Percentiles rank a stretch among this genome's conserved stretches.
Conservation (phyloP, 2,113 vertebrate species). For the Nerophis ophidion region DNA sequence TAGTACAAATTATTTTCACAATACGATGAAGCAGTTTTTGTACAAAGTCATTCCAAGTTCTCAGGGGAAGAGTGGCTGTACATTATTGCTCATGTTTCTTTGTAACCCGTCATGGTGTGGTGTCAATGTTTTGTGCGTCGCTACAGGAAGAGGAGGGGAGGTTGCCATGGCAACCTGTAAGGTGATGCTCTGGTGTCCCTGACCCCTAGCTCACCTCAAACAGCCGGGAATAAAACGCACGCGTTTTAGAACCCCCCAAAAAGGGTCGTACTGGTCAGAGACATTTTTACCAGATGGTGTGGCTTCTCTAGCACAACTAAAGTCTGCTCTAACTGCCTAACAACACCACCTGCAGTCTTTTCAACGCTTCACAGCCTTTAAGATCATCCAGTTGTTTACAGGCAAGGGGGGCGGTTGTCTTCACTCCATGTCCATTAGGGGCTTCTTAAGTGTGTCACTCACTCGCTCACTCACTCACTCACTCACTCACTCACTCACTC, state of each 20-base stretch:
- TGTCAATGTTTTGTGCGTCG: constrained; percentile 46
- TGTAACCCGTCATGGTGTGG: not conserved
- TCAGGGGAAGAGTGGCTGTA: constrained; percentile 35
- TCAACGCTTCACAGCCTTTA: constrained; percentile 46
- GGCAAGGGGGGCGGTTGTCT: not conserved
- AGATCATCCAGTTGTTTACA: constrained; percentile 43
- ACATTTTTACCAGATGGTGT: no score
- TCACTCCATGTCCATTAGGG: constrained; percentile 3
- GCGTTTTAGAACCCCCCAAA: no score
- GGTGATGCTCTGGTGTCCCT: constrained; percentile 39
- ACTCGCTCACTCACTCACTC: not conserved
- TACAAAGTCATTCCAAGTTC: not conserved
- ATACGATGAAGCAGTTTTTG: not conserved
- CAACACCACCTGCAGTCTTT: constrained; percentile 62
- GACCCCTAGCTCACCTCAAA: constrained; percentile 28
- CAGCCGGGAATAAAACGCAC: not conserved
- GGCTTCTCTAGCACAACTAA: constrained; percentile 59
- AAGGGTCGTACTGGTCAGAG: no score
- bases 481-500: not conserved
- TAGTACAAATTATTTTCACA: not conserved
- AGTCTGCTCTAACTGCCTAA: constrained; percentile 26
- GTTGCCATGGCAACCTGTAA: constrained; percentile 18
- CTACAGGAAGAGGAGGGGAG: constrained; percentile 39
- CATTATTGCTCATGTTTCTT: constrained; percentile 66
- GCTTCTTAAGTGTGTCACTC: no score